Evolutionary conservation across 2,888 invertebrate species (phyloP).

Genomic region (Gnatocerus cornutus): DNA sequence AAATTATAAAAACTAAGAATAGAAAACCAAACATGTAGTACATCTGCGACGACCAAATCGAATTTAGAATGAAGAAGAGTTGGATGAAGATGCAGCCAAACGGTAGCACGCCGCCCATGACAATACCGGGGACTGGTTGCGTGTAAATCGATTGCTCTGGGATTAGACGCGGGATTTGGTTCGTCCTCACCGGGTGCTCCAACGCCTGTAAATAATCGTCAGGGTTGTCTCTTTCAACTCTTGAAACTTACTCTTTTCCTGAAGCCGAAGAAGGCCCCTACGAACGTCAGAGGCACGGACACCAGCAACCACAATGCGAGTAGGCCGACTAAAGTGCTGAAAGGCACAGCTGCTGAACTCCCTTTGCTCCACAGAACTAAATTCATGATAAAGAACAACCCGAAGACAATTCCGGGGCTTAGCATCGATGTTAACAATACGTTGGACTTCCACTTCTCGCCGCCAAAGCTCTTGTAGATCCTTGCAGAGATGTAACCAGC

Average conservation of each 20-base stretch:
- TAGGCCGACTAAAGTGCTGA: constrained; percentile 94
- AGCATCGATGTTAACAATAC: constrained; percentile 96
- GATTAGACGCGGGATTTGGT: constrained; percentile 98
- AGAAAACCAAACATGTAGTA: constrained; percentile 99
- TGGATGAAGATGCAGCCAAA: constrained; percentile 99
- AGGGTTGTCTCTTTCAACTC: neutral
- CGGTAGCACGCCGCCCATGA: constrained; percentile 99
- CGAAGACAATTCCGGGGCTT: constrained; percentile 96
- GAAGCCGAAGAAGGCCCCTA: constrained; percentile 99
- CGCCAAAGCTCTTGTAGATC: constrained; percentile 99
- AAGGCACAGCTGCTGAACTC: constrained; percentile 97
- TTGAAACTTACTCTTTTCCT: constrained; percentile 86
- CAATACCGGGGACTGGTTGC: constrained; percentile 93
- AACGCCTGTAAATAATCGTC: constrained; percentile 78
- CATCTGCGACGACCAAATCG: constrained; percentile 97
- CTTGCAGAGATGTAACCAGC: constrained; percentile 98
- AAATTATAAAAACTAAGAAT: constrained; percentile 96
- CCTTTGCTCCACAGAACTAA: constrained; percentile 96
- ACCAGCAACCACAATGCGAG: constrained; percentile 98
- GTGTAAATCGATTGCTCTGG: constrained; percentile 99
- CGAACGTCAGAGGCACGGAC: constrained; percentile 98
- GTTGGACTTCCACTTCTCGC: constrained; percentile 99
- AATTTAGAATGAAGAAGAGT: constrained; percentile 98
- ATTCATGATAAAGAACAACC: constrained; percentile 98
- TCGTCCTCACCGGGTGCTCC: constrained; percentile 98